Base-by-base conservation (phyloP, 2,888 invertebrate species). In the Pyralis farinalis region DNA sequence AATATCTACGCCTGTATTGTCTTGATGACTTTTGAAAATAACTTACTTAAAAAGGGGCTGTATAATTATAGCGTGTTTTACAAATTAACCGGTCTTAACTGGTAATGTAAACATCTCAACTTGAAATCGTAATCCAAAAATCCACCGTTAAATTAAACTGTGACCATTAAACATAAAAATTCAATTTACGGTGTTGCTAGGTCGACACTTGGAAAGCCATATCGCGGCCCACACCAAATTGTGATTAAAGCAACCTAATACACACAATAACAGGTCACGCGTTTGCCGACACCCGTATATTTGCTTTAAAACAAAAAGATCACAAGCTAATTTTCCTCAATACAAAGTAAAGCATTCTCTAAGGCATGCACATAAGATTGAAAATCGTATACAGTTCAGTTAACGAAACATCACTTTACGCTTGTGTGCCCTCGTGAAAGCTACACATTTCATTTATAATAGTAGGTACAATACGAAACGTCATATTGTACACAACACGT, bases 241-340 rank as follows among this genome's bases (percentile, higher is more conserved):
- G 86, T 88, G 87, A 88, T 87, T 87, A 87, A 87, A 82, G 76
- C 81, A 85, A 80, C 85, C 85, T 82, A 86, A 87, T 86, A 85
- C 85, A 87, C 84, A 87, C 86, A 87, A 84, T 84, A 86, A 87
- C 87, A 84, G 85, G 85, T 85, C 87, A 84, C 78, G 79, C 85
- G 76, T 74, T 82, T 83, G 78, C 85, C 76, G 71, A 80, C 83
- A 80, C 78, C 77, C 69, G 63, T 68, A 53, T 56, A 48, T 51
- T 52, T 48, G 51, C 38, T 42, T 16, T 33, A 40, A 53, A 59
- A 64, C 55, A 51, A 60, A 72, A 74, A 66, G 64, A 65, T 58
- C 46, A 42, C 47, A 63, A 57, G 54, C 46, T 37, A 49, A 58
- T 39, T 42, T 37, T 38, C 8, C n/a, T 2, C 1, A 8, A 5